A percentile compares a stretch with the other conserved stretches of the same genome.
These are phyloP conservation scores for Andrena bucephala DNA, from an alignment of 2,888 invertebrate genomes.

Conservation along the genomic window DNA sequence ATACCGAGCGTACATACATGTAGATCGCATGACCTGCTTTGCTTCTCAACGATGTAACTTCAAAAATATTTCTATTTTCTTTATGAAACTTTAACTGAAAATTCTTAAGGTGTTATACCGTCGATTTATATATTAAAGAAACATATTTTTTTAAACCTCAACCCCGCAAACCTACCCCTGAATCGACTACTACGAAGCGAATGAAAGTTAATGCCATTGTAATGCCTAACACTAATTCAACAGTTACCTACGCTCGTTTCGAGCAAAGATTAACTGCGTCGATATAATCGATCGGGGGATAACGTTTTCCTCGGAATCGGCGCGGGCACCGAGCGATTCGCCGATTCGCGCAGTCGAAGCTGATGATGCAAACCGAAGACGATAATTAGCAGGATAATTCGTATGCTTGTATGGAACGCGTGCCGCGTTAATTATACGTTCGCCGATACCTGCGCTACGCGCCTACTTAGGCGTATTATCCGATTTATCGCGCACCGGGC, in stretches of 20 bases:
- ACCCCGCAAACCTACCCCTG: too few relatives aligned
- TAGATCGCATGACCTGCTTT: too few relatives aligned
- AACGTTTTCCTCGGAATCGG: constrained; percentile 41
- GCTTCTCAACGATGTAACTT: too few relatives aligned
- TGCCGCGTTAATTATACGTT: constrained; percentile 66
- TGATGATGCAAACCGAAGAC: constrained; percentile 54
- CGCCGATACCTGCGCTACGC: constrained; percentile 58
- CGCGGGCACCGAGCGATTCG: constrained; percentile 47
- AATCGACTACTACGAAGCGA: background rate
- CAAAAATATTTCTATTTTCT: too few relatives aligned
- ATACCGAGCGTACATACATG: too few relatives aligned
- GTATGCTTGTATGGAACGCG: constrained; percentile 62
- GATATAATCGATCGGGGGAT: constrained; percentile 7
- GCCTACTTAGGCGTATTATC: constrained; percentile 47
- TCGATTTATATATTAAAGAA: too few relatives aligned
- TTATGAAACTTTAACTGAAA: too few relatives aligned
- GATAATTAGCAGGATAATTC: constrained; percentile 66
- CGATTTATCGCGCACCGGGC: constrained; percentile 67
- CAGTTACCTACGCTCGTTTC: background rate
- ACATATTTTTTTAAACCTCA: too few relatives aligned
- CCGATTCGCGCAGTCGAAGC: constrained; percentile 24
- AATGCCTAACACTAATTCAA: background rate
- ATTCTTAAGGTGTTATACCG: too few relatives aligned
- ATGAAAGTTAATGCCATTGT: background rate
- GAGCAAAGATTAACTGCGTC: constrained; percentile 8